These are phyloP conservation scores for Spilogale gracilis DNA, from an alignment of 2,113 vertebrate species.

Conservation along the genomic window DNA sequence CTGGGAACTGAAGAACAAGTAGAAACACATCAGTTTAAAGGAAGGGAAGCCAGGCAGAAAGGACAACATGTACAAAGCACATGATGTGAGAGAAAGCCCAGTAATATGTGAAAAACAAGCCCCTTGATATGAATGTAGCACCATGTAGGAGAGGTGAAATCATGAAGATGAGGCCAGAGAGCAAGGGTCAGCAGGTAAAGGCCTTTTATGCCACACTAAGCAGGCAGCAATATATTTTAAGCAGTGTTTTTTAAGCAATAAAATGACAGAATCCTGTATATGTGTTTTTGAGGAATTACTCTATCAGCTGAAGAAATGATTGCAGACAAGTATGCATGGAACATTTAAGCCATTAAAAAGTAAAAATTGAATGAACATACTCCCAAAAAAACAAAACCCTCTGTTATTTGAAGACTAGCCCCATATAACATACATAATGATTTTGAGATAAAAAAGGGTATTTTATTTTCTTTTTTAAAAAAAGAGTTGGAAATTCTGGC, in stretches of 20 bases:
- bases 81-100: neutral
- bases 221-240: neutral
- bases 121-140: neutral
- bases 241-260: neutral
- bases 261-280: neutral
- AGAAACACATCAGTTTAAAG: neutral
- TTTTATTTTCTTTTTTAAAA: neutral
- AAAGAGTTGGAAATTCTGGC: neutral
- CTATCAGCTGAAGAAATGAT: neutral
- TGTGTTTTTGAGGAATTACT: neutral
- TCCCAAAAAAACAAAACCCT: neutral
- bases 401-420: neutral
- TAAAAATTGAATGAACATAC: neutral
- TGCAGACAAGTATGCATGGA: neutral
- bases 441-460: neutral
- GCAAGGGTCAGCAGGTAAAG: rapidly evolving
- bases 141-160: neutral
- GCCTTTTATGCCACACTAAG: neutral
- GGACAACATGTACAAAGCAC: neutral
- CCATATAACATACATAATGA: neutral
- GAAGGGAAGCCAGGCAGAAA: neutral
- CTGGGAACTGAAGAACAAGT: neutral
- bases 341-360: neutral
- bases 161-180: neutral
- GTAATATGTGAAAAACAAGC: neutral